Evolutionary conservation across 2,113 vertebrate genomes (phyloP).

Genomic region (Willisornis vidua): DNA sequence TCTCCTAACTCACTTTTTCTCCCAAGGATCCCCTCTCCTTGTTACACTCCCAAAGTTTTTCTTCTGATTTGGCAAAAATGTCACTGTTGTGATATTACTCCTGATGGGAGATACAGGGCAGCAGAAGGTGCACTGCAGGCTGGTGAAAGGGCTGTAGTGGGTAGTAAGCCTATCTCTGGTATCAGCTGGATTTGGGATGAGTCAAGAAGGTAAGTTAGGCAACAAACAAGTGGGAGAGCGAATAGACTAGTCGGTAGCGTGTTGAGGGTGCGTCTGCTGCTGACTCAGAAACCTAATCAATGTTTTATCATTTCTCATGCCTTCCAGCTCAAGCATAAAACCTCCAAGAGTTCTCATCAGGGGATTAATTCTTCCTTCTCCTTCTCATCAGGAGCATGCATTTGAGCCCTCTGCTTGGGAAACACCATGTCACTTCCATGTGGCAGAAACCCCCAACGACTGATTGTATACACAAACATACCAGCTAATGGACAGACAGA

Average conservation of each 20-base stretch:
- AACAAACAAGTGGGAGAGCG: slow-evolving; percentile 11
- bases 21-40: neutral
- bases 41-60: neutral
- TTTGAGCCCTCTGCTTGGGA: neutral
- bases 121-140: neutral
- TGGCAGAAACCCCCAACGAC: neutral
- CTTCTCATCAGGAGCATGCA: neutral
- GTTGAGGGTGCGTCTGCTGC: neutral
- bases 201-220: neutral
- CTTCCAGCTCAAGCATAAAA: slow-evolving; percentile 12
- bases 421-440: neutral
- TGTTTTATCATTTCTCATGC: neutral
- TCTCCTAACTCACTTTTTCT: neutral
- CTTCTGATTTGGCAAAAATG: neutral
- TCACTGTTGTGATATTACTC: neutral
- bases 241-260: neutral
- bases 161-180: neutral
- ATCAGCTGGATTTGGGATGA: slow-evolving; percentile 7
- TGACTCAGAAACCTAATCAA: slow-evolving; percentile 45
- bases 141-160: neutral
- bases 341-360: neutral
- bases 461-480: neutral
- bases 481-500: fast-evolving
- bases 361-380: neutral
- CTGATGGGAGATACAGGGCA: neutral